phyloP scores from a whole-genome alignment of 2,113 vertebrate species.

The Tricholaema leucomelas region DNA sequence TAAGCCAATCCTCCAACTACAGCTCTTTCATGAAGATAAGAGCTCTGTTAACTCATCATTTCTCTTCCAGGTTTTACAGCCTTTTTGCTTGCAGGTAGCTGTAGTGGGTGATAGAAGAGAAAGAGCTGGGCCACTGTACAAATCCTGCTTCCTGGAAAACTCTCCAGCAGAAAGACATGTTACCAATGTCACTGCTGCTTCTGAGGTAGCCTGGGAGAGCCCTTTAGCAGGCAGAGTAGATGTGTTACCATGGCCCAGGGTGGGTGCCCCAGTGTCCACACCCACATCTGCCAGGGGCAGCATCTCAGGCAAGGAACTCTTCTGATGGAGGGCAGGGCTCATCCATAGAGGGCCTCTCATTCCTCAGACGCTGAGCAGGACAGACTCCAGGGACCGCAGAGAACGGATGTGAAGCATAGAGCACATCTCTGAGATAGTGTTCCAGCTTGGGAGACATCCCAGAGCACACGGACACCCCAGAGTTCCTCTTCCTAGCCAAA shows the following conservation, averaged over 20 bases:
- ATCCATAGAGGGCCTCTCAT: background rate
- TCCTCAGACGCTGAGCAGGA: background rate
- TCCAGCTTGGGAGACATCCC: background rate
- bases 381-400: background rate
- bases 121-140: background rate
- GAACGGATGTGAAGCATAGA: fast-evolving
- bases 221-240: background rate
- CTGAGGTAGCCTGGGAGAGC: background rate
- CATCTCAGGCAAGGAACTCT: background rate
- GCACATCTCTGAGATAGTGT: background rate
- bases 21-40: background rate
- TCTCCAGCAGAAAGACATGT: background rate
- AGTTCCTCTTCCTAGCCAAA: background rate
- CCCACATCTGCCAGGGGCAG: background rate
- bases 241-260: background rate
- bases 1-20: background rate
- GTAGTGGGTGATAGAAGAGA: background rate
- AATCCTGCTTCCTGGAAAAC: background rate
- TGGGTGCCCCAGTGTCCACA: fast-evolving
- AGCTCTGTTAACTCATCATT: background rate
- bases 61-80: background rate
- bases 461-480: background rate
- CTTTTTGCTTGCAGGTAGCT: background rate
- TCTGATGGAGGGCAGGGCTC: background rate
- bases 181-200: background rate